Evolutionary conservation across 2,113 vertebrate species (phyloP).

Genomic region (Mobula hypostoma): DNA sequence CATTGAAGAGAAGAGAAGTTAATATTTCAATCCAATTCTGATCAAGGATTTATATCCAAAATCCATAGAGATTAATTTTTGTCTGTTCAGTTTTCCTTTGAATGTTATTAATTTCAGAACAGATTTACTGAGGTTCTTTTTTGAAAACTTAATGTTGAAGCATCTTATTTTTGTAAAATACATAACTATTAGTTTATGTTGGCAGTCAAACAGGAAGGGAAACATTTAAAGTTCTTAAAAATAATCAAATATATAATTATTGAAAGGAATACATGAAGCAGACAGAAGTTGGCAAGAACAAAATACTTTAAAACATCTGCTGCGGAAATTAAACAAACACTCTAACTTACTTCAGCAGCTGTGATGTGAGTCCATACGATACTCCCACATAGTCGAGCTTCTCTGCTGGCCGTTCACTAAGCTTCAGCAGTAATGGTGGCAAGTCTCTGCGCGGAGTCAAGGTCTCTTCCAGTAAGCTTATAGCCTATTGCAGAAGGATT

Average conservation of each 20-base stretch:
- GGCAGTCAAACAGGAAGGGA: background rate
- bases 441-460: slow-evolving; percentile 81
- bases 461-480: slow-evolving; percentile 86
- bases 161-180: background rate
- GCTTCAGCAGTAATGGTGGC: slow-evolving; percentile 84
- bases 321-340: background rate
- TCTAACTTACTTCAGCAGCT: slow-evolving; percentile 76
- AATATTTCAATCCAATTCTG: background rate
- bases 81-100: too few species aligned
- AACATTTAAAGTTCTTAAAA: background rate
- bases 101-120: background rate
- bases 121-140: background rate
- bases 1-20: background rate
- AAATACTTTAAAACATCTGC: background rate
- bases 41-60: background rate
- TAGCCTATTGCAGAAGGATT: slow-evolving; percentile 56
- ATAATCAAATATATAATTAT: background rate
- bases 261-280: background rate
- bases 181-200: background rate
- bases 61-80: background rate
- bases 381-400: slow-evolving; percentile 86
- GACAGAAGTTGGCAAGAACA: background rate
- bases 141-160: background rate
- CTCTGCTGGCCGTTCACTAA: slow-evolving; percentile 84
- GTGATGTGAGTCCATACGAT: slow-evolving; percentile 83